phyloP scores from a whole-genome alignment of 2,797 vertebrate genomes.

The Acanthiza pusilla region DNA sequence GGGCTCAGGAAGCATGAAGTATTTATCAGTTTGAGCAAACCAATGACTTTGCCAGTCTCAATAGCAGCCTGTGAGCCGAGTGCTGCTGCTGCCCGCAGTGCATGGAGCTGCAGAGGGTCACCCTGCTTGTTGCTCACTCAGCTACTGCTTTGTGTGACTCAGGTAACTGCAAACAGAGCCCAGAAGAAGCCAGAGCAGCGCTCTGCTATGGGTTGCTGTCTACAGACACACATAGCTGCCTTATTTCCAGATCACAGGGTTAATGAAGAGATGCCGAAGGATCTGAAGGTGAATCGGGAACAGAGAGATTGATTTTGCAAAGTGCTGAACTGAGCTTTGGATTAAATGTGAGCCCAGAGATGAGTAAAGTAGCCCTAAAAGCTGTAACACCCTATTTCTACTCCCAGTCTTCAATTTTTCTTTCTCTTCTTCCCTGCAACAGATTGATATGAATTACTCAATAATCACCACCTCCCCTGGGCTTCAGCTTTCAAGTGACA shows the following conservation, averaged over 20 bases:
- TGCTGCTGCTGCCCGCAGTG: neutral
- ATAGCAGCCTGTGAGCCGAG: neutral
- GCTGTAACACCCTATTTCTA: neutral
- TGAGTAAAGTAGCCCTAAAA: neutral
- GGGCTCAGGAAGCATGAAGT: neutral
- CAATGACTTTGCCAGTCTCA: neutral
- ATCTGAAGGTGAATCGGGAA: neutral
- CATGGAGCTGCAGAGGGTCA: neutral
- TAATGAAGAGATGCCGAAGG: neutral
- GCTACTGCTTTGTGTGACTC: neutral
- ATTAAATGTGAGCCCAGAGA: slow-evolving; percentile 3
- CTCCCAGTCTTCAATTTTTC: neutral
- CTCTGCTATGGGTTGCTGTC: neutral
- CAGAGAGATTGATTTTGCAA: neutral
- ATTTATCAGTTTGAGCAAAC: neutral
- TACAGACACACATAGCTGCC: neutral
- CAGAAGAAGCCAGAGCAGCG: neutral
- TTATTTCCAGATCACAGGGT: neutral
- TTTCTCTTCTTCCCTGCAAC: neutral
- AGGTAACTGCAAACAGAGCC: neutral
- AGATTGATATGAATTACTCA: neutral
- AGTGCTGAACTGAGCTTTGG: neutral
- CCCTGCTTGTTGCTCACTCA: neutral
- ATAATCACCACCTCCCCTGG: neutral
- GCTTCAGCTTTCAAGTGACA: neutral